Base-by-base conservation (phyloP, 1,140 invertebrate genomes). In the Belonocnema kinseyi region DNA sequence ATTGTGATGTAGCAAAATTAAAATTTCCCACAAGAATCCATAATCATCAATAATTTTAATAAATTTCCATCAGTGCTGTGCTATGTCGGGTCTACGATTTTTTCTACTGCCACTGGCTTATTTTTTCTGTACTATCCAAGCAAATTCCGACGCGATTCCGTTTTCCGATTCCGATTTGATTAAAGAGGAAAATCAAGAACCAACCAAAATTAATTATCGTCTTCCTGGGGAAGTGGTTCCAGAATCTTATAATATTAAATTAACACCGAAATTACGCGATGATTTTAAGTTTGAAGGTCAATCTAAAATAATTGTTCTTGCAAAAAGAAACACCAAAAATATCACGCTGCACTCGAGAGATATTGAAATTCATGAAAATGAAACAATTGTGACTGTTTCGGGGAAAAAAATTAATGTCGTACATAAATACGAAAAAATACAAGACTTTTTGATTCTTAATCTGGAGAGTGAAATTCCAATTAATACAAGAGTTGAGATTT, bases 401-500 rank as follows among this genome's bases (percentile, higher is more conserved):
- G 14, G 51, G 51, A 7, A n/a, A 72, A 33, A 46, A 58, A 1
- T 5, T 5, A 17, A 75, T n/a, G 10, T 5, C 54, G 19, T 2
- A 46, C 40, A 46, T 46, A 46, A 26, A 19, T 53, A 77, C 17
- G 33, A 74, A 46, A 56, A 74, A 8, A 16, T 52, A 1, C 73
- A 56, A n/a, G 76, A 83, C 50, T 84, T 85, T 12, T 58, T 84
- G 1, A 82, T 79, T 50, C 88, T 94, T 0, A 89, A 86, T 51
- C 80, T 93, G 12, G 33, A 76, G 13, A 33, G 74, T 0, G 72
- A 82, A 3, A 81, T 94, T 17, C 12, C 71, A 16, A 74, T 76
- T 8, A 87, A 86, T 3, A 71, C 76, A 0, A 58, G 83, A 7
- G 90, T 94, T 66, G 85, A 78, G 12, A 87, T 94, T 26, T 87